Percentiles rank a stretch among this genome's conserved stretches.
Evolutionary conservation across 2,888 invertebrate species (phyloP).

Genomic region (Odontomyia ornata): DNA sequence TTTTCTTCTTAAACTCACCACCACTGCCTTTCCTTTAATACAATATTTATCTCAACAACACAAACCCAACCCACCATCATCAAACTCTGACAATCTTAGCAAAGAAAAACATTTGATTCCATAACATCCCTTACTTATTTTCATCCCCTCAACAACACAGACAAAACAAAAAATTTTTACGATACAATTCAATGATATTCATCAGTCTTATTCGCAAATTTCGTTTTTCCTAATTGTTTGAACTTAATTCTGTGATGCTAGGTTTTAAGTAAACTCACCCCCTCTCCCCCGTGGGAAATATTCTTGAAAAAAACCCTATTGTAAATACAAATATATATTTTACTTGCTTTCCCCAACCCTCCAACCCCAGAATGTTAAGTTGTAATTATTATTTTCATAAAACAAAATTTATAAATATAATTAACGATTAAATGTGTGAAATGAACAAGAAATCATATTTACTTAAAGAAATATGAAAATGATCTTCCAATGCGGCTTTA

Average conservation of each 20-base stretch:
- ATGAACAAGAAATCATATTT: too few species aligned
- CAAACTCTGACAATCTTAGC: too few species aligned
- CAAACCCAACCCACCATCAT: too few species aligned
- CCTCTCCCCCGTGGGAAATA: constrained; percentile 11
- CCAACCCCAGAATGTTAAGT: background rate
- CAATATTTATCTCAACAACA: too few species aligned
- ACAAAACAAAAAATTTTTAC: background rate
- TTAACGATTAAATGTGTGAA: background rate
- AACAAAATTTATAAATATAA: background rate
- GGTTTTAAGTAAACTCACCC: constrained; percentile 44
- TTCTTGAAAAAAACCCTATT: background rate
- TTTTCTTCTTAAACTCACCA: too few species aligned
- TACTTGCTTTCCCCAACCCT: constrained; percentile 3
- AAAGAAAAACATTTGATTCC: too few species aligned
- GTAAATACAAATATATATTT: background rate
- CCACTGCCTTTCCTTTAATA: too few species aligned
- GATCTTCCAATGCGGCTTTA: constrained; percentile 10
- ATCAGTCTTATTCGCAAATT: constrained; percentile 25
- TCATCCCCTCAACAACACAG: too few species aligned
- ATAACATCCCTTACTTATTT: too few species aligned
- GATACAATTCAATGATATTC: background rate
- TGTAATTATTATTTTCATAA: background rate
- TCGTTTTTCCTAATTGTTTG: constrained; percentile 41
- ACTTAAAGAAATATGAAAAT: background rate
- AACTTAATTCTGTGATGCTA: constrained; percentile 50